Base-by-base conservation (phyloP, 2,113 vertebrate genomes). In the Cercopithecus mona region DNA sequence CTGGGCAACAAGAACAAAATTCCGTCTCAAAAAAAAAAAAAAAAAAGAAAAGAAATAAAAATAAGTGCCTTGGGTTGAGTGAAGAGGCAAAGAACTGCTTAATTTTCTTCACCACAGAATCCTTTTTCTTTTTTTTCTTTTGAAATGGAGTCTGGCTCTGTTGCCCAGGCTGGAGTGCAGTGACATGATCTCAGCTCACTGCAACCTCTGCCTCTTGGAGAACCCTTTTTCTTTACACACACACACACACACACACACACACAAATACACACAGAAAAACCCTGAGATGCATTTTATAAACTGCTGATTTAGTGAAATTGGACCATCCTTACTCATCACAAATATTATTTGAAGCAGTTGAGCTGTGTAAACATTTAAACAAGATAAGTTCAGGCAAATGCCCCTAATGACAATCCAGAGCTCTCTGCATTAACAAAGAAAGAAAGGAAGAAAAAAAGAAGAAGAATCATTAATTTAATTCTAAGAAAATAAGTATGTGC, bases 401-500 rank as follows among this genome's bases (percentile, higher is more conserved):
- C 35, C 43, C 17, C 35, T 64, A 40, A 5, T 81, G 59, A 66
- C 35, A 80, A 84, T 59, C 40, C 55, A 75, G 64, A 95, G 16
- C 11, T 38, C 40, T 70, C 27, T 52, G 64, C 27, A 57, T 57
- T 20, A 40, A 40, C 61, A 40, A 66, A 18, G 84, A 32, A 52
- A 11, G 27, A 57, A 11, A 83, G 61, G 5, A 32, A 64, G 27
- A 30, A 32, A 64, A 64, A 64, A 64, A 38, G 38, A 20, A 43
- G 20, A 64, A 73, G 5, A 61, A 32, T 68, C 13, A 23, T 75
- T 83, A 86, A 64, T 88, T 93, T 82, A 88, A 55, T 59, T 88
- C 10, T 88, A 75, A 95, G 50, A 88, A 88, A 96, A 73, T 43
- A 87, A 84, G 4, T 35, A n/a, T 82, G 59, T 94, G 38, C 27